A percentile compares a stretch with the other conserved stretches of the same genome.
Evolutionary conservation across 92 coral and sea anemone species (phyloP).

Genomic region (Phenganax stokvisi): DNA sequence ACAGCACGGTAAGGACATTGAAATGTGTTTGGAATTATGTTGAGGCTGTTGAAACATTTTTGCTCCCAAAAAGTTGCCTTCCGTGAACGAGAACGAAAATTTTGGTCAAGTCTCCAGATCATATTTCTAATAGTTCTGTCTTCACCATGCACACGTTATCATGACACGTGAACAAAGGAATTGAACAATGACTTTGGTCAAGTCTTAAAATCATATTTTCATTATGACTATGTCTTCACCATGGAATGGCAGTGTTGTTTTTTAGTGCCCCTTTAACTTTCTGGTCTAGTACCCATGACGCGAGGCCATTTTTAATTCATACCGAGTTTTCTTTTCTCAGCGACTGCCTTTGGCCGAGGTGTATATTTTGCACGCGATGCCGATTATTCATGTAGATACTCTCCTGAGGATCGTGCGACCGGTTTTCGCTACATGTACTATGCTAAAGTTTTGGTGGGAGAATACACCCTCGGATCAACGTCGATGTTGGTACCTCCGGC

Average conservation of each 20-base stretch:
- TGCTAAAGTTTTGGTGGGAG: constrained; percentile 67
- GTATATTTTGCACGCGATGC: constrained; percentile 62
- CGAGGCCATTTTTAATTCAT: not conserved
- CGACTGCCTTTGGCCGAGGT: constrained; percentile 49
- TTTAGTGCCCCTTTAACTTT: not conserved
- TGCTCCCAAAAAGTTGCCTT: no score
- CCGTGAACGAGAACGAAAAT: no score
- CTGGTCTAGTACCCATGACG: not conserved
- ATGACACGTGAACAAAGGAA: no score
- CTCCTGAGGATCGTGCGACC: constrained; percentile 49
- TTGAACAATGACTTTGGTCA: no score
- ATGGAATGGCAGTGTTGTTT: no score
- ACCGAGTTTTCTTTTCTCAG: constrained; percentile 20
- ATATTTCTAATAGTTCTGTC: not conserved
- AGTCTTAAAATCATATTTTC: no score
- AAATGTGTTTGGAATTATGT: not conserved
- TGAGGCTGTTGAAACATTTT: not conserved
- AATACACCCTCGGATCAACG: constrained; percentile 48
- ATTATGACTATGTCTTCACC: no score
- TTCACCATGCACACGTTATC: not conserved
- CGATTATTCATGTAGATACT: constrained; percentile 50
- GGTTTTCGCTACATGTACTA: constrained; percentile 62
- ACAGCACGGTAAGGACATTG: constrained; percentile 50
- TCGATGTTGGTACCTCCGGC: constrained; percentile 51
- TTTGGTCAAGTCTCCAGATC: not conserved